A percentile compares a stretch with the other conserved stretches of the same genome.
Evolutionary conservation across 2,797 vertebrate species (phyloP).

Genomic region (Neosilurus hyrtlii): DNA sequence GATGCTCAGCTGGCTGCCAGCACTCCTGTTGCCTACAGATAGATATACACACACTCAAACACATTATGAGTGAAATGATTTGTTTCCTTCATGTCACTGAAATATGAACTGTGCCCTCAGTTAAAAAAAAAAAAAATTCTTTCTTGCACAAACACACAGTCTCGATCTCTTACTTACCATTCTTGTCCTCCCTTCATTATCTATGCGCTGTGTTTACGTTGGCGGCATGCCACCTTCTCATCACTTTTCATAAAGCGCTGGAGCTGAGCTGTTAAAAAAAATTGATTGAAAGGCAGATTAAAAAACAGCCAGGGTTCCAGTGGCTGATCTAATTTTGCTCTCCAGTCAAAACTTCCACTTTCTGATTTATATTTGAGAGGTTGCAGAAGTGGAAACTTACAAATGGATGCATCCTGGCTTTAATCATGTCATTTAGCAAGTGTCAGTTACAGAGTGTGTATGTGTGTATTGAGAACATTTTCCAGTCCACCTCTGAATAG

Average conservation of each 20-base stretch:
- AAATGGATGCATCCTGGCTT: conserved; percentile 1
- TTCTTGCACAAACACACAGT: background rate
- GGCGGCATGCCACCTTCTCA: conserved; percentile 36
- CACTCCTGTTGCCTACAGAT: conserved; percentile 20
- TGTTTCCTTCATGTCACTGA: conserved; percentile 40
- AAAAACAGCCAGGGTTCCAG: conserved; percentile 20
- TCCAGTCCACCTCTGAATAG: background rate
- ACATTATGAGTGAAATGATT: conserved; percentile 5
- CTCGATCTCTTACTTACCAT: background rate
- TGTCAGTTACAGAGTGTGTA: conserved; percentile 26
- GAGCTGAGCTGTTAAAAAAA: conserved; percentile 26
- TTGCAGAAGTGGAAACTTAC: conserved; percentile 1
- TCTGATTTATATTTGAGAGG: background rate
- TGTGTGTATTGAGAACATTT: background rate
- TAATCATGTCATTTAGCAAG: conserved; percentile 1
- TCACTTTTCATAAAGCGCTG: conserved; percentile 25
- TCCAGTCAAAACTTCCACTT: conserved; percentile 11
- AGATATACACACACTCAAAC: background rate
- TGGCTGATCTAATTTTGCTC: conserved; percentile 37
- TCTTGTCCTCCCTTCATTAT: background rate
- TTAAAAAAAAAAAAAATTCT: background rate
- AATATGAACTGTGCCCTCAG: conserved; percentile 31
- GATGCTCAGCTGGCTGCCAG: conserved; percentile 16
- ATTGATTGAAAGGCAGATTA: conserved; percentile 48
- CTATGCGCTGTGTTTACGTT: conserved; percentile 35